Evolutionary conservation across 64 coral and sea anemone species (phyloP).

Genomic region (Montipora efflorescens): DNA sequence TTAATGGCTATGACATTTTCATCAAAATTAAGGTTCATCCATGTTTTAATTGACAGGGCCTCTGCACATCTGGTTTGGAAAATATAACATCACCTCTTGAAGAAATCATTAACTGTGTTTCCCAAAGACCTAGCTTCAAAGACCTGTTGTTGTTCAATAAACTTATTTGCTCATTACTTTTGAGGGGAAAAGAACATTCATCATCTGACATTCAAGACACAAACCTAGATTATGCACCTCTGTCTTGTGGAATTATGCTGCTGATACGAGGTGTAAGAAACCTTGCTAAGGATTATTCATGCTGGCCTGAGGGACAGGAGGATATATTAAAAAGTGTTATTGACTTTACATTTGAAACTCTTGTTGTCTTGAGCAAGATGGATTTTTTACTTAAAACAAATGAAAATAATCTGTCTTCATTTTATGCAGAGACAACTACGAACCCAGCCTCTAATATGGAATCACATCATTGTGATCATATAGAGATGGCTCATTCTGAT

Average conservation of each 20-base stretch:
- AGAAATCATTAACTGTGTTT: slow-evolving; percentile 2
- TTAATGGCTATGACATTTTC: no score
- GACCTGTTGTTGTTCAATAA: slow-evolving; percentile 22
- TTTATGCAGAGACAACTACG: background rate
- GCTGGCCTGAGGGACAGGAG: slow-evolving; percentile 25
- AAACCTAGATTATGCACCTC: background rate
- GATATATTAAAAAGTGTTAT: slow-evolving; percentile 1
- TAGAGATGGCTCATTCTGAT: background rate
- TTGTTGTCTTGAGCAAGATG: background rate
- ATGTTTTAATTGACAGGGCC: slow-evolving; percentile 15
- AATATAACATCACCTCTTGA: background rate
- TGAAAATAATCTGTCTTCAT: background rate
- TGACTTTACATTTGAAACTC: background rate
- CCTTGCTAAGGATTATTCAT: background rate
- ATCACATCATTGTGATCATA: background rate
- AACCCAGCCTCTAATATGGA: background rate
- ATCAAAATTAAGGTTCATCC: background rate
- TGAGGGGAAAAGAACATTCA: background rate
- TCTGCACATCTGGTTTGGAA: background rate
- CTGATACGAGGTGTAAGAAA: slow-evolving; percentile 1
- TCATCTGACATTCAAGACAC: background rate
- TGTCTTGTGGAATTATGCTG: background rate
- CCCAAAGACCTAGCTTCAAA: slow-evolving; percentile 16
- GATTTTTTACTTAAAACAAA: background rate
- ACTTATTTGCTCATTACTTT: slow-evolving; percentile 18